A percentile compares a stretch with the other conserved stretches of the same genome.
Conservation (phyloP, 2,113 vertebrate species). For the Spea multiplicata region DNA sequence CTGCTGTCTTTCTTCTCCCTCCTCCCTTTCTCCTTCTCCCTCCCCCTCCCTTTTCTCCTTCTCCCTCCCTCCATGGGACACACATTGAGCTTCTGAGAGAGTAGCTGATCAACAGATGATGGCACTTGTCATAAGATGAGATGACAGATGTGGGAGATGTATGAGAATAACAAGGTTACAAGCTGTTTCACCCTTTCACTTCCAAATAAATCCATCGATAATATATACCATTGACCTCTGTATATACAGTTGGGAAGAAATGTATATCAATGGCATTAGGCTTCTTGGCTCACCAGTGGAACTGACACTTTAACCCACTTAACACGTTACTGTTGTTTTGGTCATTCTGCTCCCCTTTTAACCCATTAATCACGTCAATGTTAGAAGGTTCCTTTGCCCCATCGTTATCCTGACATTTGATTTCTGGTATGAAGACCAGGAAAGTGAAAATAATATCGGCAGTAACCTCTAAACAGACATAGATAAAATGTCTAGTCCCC, state of each 20-base stretch:
- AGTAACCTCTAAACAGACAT: no score
- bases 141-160: conserved; percentile 11
- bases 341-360: conserved; percentile 3
- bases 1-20: neutral
- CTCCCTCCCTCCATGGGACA: neutral
- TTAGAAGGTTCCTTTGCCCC: conserved; percentile 3
- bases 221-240: no score
- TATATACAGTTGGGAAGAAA: no score
- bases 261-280: no score
- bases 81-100: neutral
- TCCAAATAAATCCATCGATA: neutral
- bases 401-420: neutral
- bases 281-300: no score
- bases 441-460: no score
- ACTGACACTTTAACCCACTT: no score
- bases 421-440: no score
- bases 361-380: conserved; percentile 12
- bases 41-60: neutral
- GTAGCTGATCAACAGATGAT: conserved; percentile 4
- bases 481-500: no score
- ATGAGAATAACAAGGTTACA: neutral
- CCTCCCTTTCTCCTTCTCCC: neutral
- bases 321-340: conserved; percentile 6
- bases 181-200: conserved; percentile 4
- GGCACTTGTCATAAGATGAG: conserved; percentile 34